Evolutionary conservation across 2,888 invertebrate species (phyloP).

Genomic region (Archips crataeganus): DNA sequence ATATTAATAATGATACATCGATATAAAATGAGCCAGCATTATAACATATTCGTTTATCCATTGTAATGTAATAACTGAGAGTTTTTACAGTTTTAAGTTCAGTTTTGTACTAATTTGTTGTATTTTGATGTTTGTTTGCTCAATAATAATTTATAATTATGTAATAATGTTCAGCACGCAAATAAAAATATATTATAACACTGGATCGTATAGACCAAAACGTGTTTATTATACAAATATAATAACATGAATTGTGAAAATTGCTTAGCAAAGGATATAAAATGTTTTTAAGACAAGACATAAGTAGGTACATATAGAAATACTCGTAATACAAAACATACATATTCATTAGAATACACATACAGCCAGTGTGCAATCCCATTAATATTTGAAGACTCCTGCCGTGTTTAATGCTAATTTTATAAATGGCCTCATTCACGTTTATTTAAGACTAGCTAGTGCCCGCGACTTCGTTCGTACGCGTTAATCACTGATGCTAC

Average conservation of each 20-base stretch:
- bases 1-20: conserved; percentile 21
- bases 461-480: too few relatives aligned
- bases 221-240: conserved; percentile 18
- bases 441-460: not conserved
- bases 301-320: conserved; percentile 7
- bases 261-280: conserved; percentile 34
- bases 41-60: not conserved
- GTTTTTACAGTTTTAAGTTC: not conserved
- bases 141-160: not conserved
- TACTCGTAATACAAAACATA: not conserved
- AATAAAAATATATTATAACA: conserved; percentile 23
- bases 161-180: not conserved
- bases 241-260: conserved; percentile 16
- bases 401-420: not conserved
- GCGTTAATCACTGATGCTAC: too few relatives aligned
- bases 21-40: conserved; percentile 20
- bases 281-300: conserved; percentile 19
- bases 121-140: not conserved
- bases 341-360: conserved; percentile 15
- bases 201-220: conserved; percentile 17
- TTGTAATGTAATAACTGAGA: not conserved
- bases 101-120: not conserved
- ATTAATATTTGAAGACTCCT: too few relatives aligned
- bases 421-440: not conserved
- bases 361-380: not conserved